phyloP scores from a whole-genome alignment of 2,888 invertebrate genomes.

The Leptinotarsa peninsularis region DNA sequence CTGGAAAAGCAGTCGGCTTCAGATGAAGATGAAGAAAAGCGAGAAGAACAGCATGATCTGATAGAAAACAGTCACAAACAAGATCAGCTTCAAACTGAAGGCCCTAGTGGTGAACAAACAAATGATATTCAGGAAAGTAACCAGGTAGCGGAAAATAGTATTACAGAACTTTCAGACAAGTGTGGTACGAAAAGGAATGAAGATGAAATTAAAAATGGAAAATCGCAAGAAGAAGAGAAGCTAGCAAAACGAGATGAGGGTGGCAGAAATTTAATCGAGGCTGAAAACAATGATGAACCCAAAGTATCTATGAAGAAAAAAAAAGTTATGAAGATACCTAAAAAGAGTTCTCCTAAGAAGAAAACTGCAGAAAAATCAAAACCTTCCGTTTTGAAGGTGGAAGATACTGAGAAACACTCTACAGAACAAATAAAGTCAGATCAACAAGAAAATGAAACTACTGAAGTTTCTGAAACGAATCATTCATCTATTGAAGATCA shows the following conservation, averaged over 20 bases:
- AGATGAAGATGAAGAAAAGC: conserved; percentile 35
- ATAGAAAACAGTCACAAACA: too few species aligned
- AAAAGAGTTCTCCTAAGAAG: conserved; percentile 35
- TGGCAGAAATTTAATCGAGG: conserved; percentile 22
- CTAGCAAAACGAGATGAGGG: conserved; percentile 38
- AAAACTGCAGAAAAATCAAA: conserved; percentile 20
- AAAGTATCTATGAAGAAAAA: conserved; percentile 12
- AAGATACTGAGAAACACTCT: conserved; percentile 36
- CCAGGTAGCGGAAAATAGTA: too few species aligned
- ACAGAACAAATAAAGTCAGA: conserved; percentile 22
- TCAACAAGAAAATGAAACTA: too few species aligned
- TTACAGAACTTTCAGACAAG: too few species aligned
- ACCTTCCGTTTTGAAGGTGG: neutral
- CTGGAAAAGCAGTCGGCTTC: conserved; percentile 29
- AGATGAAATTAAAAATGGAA: conserved; percentile 19
- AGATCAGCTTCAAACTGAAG: too few species aligned
- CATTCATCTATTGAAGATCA: too few species aligned
- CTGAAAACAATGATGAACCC: conserved; percentile 30
- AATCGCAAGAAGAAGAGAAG: conserved; percentile 30
- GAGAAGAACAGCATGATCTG: conserved; percentile 4
- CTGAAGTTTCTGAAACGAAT: too few species aligned
- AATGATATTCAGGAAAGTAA: too few species aligned
- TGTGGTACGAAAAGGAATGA: neutral
- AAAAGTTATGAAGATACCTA: conserved; percentile 25
- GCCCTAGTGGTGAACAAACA: too few species aligned